These are phyloP conservation scores for Torymus tubicola DNA, from an alignment of 2,888 invertebrate genomes.

Conservation along the genomic window DNA sequence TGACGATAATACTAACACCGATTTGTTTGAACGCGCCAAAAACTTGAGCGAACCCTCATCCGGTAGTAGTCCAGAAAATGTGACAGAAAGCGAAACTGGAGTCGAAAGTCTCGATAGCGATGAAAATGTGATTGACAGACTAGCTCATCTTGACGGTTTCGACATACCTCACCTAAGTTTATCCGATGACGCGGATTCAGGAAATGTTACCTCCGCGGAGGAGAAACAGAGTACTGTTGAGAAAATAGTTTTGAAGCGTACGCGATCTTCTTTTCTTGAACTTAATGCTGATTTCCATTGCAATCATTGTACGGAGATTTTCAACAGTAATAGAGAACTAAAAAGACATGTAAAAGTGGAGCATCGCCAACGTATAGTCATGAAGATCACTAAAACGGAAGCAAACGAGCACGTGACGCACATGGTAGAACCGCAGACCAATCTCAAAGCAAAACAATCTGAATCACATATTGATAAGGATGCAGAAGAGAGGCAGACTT, in stretches of 20 bases:
- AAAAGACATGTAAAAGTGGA: slow-evolving; percentile 40
- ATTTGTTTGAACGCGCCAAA: too few relatives aligned
- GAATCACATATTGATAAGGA: slow-evolving; percentile 23
- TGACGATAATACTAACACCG: too few relatives aligned
- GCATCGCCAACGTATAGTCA: slow-evolving; percentile 50
- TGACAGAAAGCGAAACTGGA: slow-evolving; percentile 11
- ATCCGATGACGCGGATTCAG: slow-evolving; percentile 15
- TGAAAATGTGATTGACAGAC: slow-evolving; percentile 39
- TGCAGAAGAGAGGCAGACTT: background rate
- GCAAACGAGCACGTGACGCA: slow-evolving; percentile 48
- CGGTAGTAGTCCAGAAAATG: slow-evolving; percentile 16
- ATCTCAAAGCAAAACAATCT: background rate
- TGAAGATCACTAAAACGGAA: slow-evolving; percentile 54
- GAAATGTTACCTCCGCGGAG: background rate
- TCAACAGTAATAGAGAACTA: slow-evolving; percentile 27
- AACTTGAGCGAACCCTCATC: background rate
- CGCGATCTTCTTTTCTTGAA: slow-evolving; percentile 6
- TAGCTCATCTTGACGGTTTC: background rate
- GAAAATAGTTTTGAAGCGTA: slow-evolving; percentile 13
- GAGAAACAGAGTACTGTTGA: slow-evolving; percentile 4
- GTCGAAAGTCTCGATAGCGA: slow-evolving; percentile 43
- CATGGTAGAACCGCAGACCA: slow-evolving; percentile 26
- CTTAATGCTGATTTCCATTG: slow-evolving; percentile 13
- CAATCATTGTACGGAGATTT: slow-evolving; percentile 39
- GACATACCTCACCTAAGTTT: slow-evolving; percentile 16